phyloP scores from a whole-genome alignment of 2,797 vertebrate species.

The Danio jaintianensis region DNA sequence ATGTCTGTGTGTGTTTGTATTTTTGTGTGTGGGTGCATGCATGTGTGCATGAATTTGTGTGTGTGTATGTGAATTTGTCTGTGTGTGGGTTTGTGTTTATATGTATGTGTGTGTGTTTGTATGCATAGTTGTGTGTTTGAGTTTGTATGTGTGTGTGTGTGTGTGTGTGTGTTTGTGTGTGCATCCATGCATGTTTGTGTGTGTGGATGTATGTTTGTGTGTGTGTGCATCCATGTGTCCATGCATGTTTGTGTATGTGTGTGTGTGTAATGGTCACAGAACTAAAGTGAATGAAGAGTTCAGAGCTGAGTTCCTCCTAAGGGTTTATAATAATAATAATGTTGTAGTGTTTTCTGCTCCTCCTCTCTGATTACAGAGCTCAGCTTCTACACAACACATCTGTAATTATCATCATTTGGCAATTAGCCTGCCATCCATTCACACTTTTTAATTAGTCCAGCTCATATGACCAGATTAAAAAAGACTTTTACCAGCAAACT shows the following conservation, averaged over 20 bases:
- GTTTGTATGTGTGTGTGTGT: neutral
- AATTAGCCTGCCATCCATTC: constrained; percentile 91
- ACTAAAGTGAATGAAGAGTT: constrained; percentile 60
- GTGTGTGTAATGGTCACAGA: neutral
- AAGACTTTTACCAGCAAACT: no score
- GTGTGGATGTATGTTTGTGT: neutral
- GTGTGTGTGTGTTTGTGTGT: neutral
- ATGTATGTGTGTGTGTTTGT: neutral
- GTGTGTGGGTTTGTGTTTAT: no score
- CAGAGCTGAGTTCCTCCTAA: constrained; percentile 61
- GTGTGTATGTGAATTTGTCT: no score
- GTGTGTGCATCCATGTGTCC: neutral
- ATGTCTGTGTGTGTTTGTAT: no score
- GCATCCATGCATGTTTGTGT: neutral
- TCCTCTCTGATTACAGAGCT: constrained; percentile 72
- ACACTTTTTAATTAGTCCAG: constrained; percentile 88
- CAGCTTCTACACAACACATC: constrained; percentile 88
- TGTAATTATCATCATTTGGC: constrained; percentile 95
- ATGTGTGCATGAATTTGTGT: no score
- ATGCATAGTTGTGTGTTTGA: no score
- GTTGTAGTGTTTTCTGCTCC: constrained; percentile 65
- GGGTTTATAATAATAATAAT: constrained; percentile 83
- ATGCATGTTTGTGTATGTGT: neutral
- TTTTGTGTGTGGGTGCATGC: no score
- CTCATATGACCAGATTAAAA: constrained; percentile 74